Evolutionary conservation across 2,797 vertebrate genomes (phyloP), one percentile per base, ranked within the genome.

Genomic region (Poeciliopsis paucimaculata): DNA sequence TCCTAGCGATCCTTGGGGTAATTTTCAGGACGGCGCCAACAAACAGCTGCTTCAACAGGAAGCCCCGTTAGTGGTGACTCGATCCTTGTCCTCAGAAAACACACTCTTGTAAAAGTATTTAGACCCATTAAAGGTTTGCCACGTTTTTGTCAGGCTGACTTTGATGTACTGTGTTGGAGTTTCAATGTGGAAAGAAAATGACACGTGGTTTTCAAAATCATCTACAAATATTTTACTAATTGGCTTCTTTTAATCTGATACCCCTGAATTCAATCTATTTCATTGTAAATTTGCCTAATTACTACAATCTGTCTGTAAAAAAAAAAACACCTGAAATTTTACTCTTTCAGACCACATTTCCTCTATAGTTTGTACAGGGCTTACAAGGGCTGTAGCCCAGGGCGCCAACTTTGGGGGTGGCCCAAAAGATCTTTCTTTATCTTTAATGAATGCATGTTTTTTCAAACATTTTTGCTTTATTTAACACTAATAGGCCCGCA

Each of bases 21-120:
- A 85, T 85, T 89, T 84, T 85, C 43, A n/a, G 75, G 78, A 89
- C 77, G 88, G 89, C 26, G 20, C 13, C 87, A 89, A 85, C 46
- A 55, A 84, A 79, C 85, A 76, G 73, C 76, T 85, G 75, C 84
- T 87, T 79, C 79, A 79, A 81, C 71, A 57, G 45, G 70, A 79
- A 75, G 68, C 53, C 72, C 53, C 31, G 0, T 31, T 36, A 78
- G 77, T 41, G 64, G 73, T 43, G 55, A 57, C 26, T 36, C 53
- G 60, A 77, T 84, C 79, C 83, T 72, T 82, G 72, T 82, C 84
- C 72, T 82, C 66, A 45, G 62, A 57, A 82, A 75, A 64, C 77
- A 43, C 23, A 57, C 2, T 36, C 60, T 70, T 70, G 39, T 68
- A 43, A 70, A 70, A 70, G 11, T 13, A 13, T 43, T n/a, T 26